Base-by-base conservation (phyloP, 2,113 vertebrate species). In the Sphaerodactylus townsendi region DNA sequence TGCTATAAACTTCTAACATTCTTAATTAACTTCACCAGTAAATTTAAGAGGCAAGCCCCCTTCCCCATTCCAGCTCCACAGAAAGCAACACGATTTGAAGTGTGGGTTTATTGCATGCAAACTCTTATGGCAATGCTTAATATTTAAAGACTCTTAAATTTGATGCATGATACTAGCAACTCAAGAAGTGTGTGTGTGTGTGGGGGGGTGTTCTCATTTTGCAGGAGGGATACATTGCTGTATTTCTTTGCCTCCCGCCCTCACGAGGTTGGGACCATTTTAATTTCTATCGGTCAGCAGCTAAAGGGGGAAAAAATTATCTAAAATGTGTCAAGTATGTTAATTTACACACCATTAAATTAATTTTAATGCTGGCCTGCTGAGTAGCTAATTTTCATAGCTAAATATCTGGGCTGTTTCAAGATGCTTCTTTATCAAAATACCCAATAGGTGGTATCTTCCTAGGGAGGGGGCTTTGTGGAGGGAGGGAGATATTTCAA, bases 291-390 rank as follows among this genome's bases (percentile, higher is more conserved):
- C 2, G 90, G 90, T 90, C 93, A 92, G 94, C 86, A 83, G 71
- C 92, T 89, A 87, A 84, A 84, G 66, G 95, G n/a, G 90, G 92
- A 92, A 94, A 93, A 95, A 91, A 93, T 89, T 90, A 93, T 95
- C 79, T 80, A 79, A 94, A 94, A 95, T 94, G 87, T 94, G 94
- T 96, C 95, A 95, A 94, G 86, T 87, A 90, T 92, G 91, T 93
- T 96, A 95, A 95, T 95, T 94, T 94, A 94, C 92, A 93, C 92
- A 93, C 93, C 93, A 95, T 95, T 95, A 95, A 95, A 95, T 96
- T 96, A 95, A 96, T 95, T 95, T 96, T 95, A 94, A 93, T 94
- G 87, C 82, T 87, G 82, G 79, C 86, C 88, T 91, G 94, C 92
- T 94, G 94, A 94, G 93, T 93, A 91, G 90, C 91, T 96, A 92